phyloP scores from a whole-genome alignment of 2,797 vertebrate species.

The Kryptopterus vitreolus region DNA sequence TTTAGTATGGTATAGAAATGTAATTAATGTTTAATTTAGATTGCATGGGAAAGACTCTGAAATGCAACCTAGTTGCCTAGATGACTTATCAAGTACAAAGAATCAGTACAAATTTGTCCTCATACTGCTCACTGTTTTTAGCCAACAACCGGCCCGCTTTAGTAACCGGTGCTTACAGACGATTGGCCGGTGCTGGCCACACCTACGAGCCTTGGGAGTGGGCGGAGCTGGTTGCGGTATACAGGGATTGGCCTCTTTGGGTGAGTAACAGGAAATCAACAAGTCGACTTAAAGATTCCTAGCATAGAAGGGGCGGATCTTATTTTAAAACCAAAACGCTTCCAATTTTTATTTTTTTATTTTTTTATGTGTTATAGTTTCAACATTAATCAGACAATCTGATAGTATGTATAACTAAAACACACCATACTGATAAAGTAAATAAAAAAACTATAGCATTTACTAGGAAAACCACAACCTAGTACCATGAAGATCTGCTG shows the following conservation, averaged over 20 bases:
- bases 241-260: conserved; percentile 93
- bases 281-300: not conserved
- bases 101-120: not conserved
- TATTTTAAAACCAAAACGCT: not conserved
- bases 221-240: conserved; percentile 95
- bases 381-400: too few species aligned
- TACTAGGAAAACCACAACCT: too few species aligned
- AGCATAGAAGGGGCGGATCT: not conserved
- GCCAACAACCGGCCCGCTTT: conserved; percentile 95
- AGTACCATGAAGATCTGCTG: too few species aligned
- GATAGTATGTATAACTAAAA: too few species aligned
- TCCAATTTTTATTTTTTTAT: too few species aligned
- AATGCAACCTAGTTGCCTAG: too few species aligned
- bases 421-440: too few species aligned
- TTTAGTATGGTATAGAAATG: not conserved
- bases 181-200: conserved; percentile 96
- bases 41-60: too few species aligned
- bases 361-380: too few species aligned
- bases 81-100: not conserved
- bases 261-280: conserved; percentile 67
- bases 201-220: conserved; percentile 91
- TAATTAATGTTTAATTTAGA: not conserved
- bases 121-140: conserved; percentile 51
- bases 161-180: conserved; percentile 98
- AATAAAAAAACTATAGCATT: too few species aligned